A percentile compares a stretch with the other conserved stretches of the same genome.
Conservation (phyloP, 2,113 vertebrate genomes). For the Sula dactylatra region DNA sequence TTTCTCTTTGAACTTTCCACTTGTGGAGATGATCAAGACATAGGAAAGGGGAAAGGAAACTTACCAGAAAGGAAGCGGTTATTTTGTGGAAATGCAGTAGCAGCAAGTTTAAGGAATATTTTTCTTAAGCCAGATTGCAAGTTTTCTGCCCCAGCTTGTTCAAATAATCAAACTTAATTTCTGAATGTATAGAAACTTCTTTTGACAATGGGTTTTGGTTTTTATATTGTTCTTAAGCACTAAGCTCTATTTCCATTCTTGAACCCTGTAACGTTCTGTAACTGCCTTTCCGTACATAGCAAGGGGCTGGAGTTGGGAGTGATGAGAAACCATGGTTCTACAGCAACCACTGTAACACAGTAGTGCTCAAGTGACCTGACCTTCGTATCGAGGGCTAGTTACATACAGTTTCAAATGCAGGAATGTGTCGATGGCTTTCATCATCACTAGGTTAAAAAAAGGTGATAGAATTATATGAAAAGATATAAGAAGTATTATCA, state of each 20-base stretch:
- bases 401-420: not conserved
- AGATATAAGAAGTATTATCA: not conserved
- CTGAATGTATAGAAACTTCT: not conserved
- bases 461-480: not conserved
- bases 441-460: not conserved
- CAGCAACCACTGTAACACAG: not conserved
- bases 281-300: not conserved
- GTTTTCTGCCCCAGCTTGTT: not conserved
- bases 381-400: not conserved
- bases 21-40: not conserved
- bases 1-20: not conserved
- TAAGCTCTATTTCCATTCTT: not conserved
- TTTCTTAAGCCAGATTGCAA: not conserved
- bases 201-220: not conserved
- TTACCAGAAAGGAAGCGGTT: not conserved
- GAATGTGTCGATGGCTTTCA: not conserved
- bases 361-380: not conserved
- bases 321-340: not conserved
- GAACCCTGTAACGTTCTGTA: not conserved
- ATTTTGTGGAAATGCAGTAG: not conserved
- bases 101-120: not conserved
- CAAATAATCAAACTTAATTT: not conserved
- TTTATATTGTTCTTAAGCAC: not conserved
- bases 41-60: not conserved
- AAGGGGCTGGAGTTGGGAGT: not conserved